phyloP scores from a whole-genome alignment of 2,888 invertebrate species.

The Ennomos quercinarius region DNA sequence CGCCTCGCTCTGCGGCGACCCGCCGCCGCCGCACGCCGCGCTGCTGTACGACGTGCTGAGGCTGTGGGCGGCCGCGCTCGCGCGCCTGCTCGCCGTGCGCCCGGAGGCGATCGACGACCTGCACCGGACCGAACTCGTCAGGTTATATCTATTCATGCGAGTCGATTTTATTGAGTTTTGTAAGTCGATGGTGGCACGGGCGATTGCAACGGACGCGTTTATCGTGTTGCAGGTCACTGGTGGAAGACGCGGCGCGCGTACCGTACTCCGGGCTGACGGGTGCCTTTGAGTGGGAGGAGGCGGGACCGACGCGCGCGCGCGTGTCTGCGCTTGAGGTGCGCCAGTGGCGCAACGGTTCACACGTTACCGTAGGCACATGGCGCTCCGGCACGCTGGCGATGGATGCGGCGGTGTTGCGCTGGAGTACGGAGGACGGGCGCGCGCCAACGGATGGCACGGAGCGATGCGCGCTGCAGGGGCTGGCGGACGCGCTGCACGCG shows the following conservation, averaged over 20 bases:
- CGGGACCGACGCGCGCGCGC: slow-evolving; percentile 89
- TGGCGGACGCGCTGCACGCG: slow-evolving; percentile 88
- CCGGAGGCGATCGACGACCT: slow-evolving; percentile 63
- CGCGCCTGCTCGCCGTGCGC: slow-evolving; percentile 46
- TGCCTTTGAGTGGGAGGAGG: slow-evolving; percentile 76
- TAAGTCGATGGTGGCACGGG: no score
- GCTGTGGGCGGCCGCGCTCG: slow-evolving; percentile 64
- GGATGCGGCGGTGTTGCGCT: slow-evolving; percentile 76
- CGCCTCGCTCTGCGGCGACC: slow-evolving; percentile 67
- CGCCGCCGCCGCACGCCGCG: slow-evolving; percentile 50
- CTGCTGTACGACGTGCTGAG: slow-evolving; percentile 69
- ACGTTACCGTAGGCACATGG: slow-evolving; percentile 85
- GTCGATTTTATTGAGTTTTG: no score
- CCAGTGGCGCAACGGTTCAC: slow-evolving; percentile 84
- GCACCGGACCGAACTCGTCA: slow-evolving; percentile 54
- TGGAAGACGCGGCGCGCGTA: slow-evolving; percentile 49
- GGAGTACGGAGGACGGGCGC: slow-evolving; percentile 87
- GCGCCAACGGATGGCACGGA: slow-evolving; percentile 89
- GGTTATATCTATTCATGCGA: slow-evolving; percentile 41
- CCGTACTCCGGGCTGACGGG: slow-evolving; percentile 66
- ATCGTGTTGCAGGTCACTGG: slow-evolving; percentile 48
- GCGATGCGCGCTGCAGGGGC: slow-evolving; percentile 88
- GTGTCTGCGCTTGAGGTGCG: slow-evolving; percentile 71
- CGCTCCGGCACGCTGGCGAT: slow-evolving; percentile 92
- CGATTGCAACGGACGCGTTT: no score